phyloP scores from a whole-genome alignment of 2,113 vertebrate species.

The Muntiacus reevesi region DNA sequence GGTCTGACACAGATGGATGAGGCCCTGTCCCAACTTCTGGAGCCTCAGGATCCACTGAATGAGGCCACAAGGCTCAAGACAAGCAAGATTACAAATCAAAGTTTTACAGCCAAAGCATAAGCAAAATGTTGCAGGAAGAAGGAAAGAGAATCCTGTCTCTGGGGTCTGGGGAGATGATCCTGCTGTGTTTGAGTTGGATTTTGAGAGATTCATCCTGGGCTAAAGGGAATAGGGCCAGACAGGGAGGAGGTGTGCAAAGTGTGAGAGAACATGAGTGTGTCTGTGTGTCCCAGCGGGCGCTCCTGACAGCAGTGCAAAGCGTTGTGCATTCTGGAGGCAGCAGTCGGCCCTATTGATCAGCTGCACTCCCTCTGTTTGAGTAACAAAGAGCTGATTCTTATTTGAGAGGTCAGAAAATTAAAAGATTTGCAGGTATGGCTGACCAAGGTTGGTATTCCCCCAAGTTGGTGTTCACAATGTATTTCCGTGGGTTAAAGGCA shows the following conservation, averaged over 20 bases:
- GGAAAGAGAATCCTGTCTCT: not conserved
- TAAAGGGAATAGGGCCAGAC: not conserved
- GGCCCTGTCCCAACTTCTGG: not conserved
- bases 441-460: not conserved
- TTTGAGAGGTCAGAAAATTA: not conserved
- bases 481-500: not conserved
- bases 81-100: not conserved
- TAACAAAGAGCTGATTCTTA: not conserved
- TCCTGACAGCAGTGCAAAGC: not conserved
- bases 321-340: not conserved
- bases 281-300: fast-evolving
- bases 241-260: not conserved
- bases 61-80: not conserved
- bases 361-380: not conserved
- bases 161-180: not conserved
- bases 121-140: no score
- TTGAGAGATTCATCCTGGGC: not conserved
- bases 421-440: not conserved
- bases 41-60: not conserved
- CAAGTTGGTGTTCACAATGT: not conserved
- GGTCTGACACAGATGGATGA: not conserved
- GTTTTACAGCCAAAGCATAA: not conserved
- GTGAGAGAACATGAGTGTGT: not conserved
- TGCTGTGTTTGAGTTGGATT: not conserved
- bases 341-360: not conserved